Conservation (phyloP, 2,888 invertebrate species). For the Cephus rjabovi region DNA sequence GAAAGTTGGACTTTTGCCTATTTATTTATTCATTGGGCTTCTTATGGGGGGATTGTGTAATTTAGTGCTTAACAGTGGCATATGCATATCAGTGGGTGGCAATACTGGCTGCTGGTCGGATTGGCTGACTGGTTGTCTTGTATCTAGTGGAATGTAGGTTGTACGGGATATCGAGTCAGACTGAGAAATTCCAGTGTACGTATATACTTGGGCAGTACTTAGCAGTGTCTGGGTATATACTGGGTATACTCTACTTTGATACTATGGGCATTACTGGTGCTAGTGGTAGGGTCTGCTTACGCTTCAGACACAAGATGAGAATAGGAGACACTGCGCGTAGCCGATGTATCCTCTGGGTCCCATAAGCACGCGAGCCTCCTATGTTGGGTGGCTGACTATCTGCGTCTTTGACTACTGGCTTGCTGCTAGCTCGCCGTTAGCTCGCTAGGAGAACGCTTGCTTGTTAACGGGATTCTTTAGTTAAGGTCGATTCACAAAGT, state of each 20-base stretch:
- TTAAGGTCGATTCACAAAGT: not conserved
- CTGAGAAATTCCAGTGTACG: not conserved
- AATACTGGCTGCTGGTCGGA: not conserved
- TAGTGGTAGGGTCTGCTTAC: not conserved
- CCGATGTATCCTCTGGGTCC: not conserved
- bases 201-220: not conserved
- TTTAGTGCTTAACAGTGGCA: not conserved
- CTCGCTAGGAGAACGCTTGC: not conserved
- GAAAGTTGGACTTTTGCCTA: no score
- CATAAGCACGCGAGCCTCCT: not conserved
- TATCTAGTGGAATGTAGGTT: not conserved
- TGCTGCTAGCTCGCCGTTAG: not conserved
- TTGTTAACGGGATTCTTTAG: no score
- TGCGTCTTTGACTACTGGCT: not conserved
- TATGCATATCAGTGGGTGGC: not conserved
- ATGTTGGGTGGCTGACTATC: not conserved
- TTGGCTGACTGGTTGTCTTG: not conserved
- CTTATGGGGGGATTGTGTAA: not conserved
- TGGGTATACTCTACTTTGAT: not conserved
- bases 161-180: not conserved
- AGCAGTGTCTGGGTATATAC: not conserved
- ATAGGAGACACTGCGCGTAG: not conserved
- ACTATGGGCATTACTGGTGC: not conserved
- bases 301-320: not conserved
- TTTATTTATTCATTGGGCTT: not conserved